Evolutionary conservation across 2,888 invertebrate genomes (phyloP), one percentile per base, ranked within the genome.

Genomic region (Alentia gelatinosa): DNA sequence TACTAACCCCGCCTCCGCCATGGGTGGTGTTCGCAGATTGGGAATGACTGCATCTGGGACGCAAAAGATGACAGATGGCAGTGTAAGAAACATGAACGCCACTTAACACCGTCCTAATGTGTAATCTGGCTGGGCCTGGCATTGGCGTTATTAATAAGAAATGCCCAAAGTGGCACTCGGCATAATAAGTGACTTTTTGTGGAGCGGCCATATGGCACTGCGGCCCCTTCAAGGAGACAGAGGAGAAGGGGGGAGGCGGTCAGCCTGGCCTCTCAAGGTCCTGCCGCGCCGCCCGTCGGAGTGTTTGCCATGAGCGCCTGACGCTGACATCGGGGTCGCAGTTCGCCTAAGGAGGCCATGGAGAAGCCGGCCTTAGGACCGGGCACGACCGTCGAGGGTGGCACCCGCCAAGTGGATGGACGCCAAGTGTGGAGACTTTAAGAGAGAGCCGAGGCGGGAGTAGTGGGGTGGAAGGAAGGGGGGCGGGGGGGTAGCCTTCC

Each of bases 51-150:
- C 89, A 89, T 56, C 50, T 89, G 89, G 89, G 63, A 63, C 89
- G 40, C 40, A 40, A 39, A 89, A 89, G 89, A 89, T 89, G 89
- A 89, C 89, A 89, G 89, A 89, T 89, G 89, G 89, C 74, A 63
- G 40, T 74, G 63, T 89, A 89, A 89, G 89, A 89, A 89, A 89
- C 75, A 63, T 68, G 74, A 89, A 89, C 63, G 75, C 63, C 89
- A 89, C 89, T 89, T 88, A 47, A 40, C 50, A 50, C 33, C 47
- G 88, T 42, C 88, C 39, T 83, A 83, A 42, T 88, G 88, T 88
- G 88, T 88, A 88, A 88, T 88, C 88, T 74, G 63, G 75, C 75
- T 12, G 9, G 89, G 63, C 40, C 40, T 68, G 39, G 68, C 63
- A 63, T 50, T 30, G 35, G 63, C 89, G 63, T 89, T 63, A 89